A percentile compares a stretch with the other conserved stretches of the same genome.
These are phyloP conservation scores for Sarcophaga caerulescens DNA, from an alignment of 2,888 invertebrate species.

Conservation along the genomic window DNA sequence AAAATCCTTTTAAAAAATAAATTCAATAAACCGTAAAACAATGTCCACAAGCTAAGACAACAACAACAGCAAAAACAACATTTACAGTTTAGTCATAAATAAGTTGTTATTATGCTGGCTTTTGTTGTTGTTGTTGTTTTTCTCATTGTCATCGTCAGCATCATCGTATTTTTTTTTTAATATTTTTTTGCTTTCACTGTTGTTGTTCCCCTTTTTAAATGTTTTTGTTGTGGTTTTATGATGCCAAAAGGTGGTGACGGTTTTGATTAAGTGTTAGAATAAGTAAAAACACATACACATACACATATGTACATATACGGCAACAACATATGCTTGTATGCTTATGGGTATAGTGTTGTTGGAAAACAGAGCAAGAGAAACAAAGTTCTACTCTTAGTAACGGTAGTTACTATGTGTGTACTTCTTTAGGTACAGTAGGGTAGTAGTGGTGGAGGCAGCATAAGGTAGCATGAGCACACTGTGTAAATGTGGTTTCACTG, in stretches of 20 bases:
- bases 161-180: neutral
- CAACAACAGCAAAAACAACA: neutral
- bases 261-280: slow-evolving; percentile 66
- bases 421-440: slow-evolving; percentile 3
- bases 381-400: neutral
- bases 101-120: slow-evolving; percentile 52
- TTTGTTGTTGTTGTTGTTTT: slow-evolving; percentile 41
- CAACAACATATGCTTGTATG: too few species aligned
- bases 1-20: neutral
- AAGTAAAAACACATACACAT: slow-evolving; percentile 30
- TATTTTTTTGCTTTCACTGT: neutral
- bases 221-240: slow-evolving; percentile 41
- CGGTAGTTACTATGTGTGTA: neutral
- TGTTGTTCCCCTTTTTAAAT: neutral
- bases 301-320: neutral
- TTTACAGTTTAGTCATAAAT: slow-evolving; percentile 47
- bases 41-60: neutral
- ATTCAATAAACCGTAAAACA: slow-evolving; percentile 24
- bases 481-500: slow-evolving; percentile 35
- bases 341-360: neutral
- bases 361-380: neutral
- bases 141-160: neutral
- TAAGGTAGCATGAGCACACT: neutral
- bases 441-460: too few species aligned
- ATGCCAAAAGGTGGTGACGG: slow-evolving; percentile 66